A percentile compares a stretch with the other conserved stretches of the same genome.
These are phyloP conservation scores for Cyaniris semiargus DNA, from an alignment of 2,888 invertebrate species.

Conservation along the genomic window DNA sequence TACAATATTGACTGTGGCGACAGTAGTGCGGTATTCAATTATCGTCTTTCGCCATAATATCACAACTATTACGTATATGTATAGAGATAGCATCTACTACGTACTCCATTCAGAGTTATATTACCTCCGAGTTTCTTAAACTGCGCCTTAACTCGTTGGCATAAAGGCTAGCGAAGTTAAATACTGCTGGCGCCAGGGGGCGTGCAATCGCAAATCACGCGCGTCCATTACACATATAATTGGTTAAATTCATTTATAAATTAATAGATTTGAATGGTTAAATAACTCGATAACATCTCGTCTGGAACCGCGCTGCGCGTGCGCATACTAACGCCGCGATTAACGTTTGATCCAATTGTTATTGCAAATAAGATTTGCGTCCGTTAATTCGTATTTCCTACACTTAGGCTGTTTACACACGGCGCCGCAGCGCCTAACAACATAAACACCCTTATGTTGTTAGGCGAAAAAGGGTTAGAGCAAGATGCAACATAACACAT, in stretches of 20 bases:
- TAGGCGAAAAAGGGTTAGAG: too few relatives aligned
- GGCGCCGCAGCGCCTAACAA: too few relatives aligned
- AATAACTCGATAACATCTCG: constrained; percentile 21
- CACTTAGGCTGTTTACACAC: too few relatives aligned
- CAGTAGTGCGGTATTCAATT: constrained; percentile 32
- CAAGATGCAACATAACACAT: too few relatives aligned
- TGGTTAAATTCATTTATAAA: constrained; percentile 31
- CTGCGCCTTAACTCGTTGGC: not conserved
- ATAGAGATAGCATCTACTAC: constrained; percentile 32
- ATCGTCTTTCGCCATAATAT: constrained; percentile 16
- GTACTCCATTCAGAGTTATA: not conserved
- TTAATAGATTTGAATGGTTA: constrained; percentile 30
- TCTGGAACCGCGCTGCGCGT: constrained; percentile 4
- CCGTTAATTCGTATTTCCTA: not conserved
- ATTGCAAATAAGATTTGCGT: not conserved
- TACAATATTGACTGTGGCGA: constrained; percentile 26
- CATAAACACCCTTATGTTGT: too few relatives aligned
- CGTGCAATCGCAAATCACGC: constrained; percentile 28
- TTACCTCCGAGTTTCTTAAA: not conserved
- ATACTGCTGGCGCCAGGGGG: constrained; percentile 32
- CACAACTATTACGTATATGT: constrained; percentile 32
- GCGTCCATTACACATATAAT: constrained; percentile 28
- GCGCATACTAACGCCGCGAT: not conserved
- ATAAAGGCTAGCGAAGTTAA: not conserved
- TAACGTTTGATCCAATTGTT: not conserved